phyloP scores from a whole-genome alignment of 2,797 vertebrate species.

The Loriculus beryllinus region DNA sequence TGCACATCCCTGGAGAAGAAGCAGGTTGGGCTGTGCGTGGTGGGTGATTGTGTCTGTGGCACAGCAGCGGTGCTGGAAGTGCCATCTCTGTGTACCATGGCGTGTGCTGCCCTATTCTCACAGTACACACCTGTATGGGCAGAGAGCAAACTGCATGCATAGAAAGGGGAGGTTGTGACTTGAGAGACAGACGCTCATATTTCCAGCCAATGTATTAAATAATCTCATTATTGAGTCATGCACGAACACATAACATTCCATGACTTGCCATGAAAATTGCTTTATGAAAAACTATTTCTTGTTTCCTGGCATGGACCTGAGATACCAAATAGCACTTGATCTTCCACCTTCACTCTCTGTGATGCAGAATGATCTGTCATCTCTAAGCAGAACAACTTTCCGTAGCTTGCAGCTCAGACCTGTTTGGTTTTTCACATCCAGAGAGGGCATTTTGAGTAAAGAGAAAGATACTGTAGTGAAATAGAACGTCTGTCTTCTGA shows the following conservation, averaged over 20 bases:
- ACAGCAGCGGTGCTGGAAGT: no score
- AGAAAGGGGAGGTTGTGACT: neutral
- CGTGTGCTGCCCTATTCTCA: no score
- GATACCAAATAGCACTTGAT: neutral
- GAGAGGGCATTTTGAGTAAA: neutral
- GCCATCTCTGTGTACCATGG: neutral
- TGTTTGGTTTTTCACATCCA: neutral
- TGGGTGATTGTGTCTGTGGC: neutral
- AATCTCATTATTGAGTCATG: neutral
- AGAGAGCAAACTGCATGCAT: neutral
- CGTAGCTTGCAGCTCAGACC: neutral
- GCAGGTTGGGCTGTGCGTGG: no score
- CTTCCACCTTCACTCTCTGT: neutral
- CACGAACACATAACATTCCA: neutral
- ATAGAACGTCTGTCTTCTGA: neutral
- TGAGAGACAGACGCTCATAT: neutral
- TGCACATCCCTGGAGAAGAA: neutral
- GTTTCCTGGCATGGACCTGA: neutral
- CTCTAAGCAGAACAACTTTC: neutral
- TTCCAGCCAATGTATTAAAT: neutral
- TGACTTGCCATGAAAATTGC: neutral
- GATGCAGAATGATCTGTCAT: neutral
- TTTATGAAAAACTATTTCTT: neutral
- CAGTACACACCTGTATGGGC: accelerated
- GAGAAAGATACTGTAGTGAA: neutral